phyloP scores from a whole-genome alignment of 2,888 invertebrate genomes.

The Pyrocoelia pectoralis region DNA sequence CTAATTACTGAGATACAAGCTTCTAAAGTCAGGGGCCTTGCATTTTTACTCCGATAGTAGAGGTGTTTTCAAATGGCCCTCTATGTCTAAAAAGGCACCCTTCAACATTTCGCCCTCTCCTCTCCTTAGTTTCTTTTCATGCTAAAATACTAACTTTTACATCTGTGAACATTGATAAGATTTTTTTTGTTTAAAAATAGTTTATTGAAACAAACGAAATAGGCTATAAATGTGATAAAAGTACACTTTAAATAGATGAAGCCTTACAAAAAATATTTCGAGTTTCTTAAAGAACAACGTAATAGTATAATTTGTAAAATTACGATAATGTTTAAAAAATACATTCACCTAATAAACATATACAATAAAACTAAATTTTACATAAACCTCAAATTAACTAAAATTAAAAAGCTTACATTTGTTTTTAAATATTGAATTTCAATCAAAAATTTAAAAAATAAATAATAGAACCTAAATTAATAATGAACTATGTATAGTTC shows the following conservation, averaged over 20 bases:
- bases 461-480: neutral
- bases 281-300: neutral
- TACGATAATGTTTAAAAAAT: neutral
- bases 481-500: neutral
- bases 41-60: too few relatives aligned
- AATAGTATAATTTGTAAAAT: neutral
- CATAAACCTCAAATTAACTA: neutral
- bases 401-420: neutral
- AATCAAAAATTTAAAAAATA: neutral
- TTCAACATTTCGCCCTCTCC: too few relatives aligned
- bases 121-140: too few relatives aligned
- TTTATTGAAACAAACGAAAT: slow-evolving; percentile 8
- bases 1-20: too few relatives aligned
- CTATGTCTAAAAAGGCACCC: too few relatives aligned
- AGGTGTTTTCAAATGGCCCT: too few relatives aligned
- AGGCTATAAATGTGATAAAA: slow-evolving; percentile 2
- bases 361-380: neutral
- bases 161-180: too few relatives aligned
- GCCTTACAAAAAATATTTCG: neutral
- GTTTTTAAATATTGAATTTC: neutral
- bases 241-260: neutral
- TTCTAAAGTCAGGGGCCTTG: too few relatives aligned
- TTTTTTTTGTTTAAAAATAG: slow-evolving; percentile 1
- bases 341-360: neutral
- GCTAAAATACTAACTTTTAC: too few relatives aligned